Conservation (phyloP, 1,140 invertebrate species). For the Trichonephila inaurata region DNA sequence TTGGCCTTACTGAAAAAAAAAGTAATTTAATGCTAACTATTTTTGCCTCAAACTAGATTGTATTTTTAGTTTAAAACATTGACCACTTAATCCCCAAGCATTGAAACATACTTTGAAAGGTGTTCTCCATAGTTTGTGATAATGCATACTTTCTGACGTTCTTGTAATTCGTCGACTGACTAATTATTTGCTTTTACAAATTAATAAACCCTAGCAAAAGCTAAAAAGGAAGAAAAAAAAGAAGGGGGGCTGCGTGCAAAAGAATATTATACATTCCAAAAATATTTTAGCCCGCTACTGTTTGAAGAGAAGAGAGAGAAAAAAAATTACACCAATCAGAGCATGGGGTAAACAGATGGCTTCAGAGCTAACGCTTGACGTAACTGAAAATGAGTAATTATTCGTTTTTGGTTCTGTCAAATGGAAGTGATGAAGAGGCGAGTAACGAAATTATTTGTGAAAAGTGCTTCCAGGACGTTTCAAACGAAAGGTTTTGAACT, state of each 20-base stretch:
- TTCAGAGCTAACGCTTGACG: slow-evolving; percentile 37
- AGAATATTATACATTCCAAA: slow-evolving; percentile 37
- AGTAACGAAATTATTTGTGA: slow-evolving; percentile 48
- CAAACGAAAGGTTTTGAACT: slow-evolving; percentile 14
- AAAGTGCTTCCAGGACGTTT: slow-evolving; percentile 35
- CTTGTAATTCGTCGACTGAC: neutral
- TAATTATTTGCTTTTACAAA: slow-evolving; percentile 16
- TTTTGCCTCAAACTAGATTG: neutral
- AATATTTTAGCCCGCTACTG: neutral
- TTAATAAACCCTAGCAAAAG: slow-evolving; percentile 8
- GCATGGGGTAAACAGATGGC: slow-evolving; percentile 38
- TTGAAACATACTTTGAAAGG: neutral
- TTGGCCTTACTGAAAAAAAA: neutral
- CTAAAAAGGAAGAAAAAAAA: neutral
- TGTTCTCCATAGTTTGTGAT: neutral
- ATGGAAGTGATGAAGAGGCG: slow-evolving; percentile 45
- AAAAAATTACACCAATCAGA: slow-evolving; percentile 8
- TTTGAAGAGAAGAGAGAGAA: neutral
- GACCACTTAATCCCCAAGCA: neutral
- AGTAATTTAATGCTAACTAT: neutral
- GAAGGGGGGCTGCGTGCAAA: neutral
- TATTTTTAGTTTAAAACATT: neutral
- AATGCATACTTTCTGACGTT: neutral
- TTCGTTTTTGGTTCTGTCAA: slow-evolving; percentile 69
- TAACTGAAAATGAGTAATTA: slow-evolving; percentile 65